Percentiles rank a stretch among this genome's conserved stretches.
These are phyloP conservation scores for Melikaiella ostensackeni DNA, from an alignment of 2,888 invertebrate genomes.

Conservation along the genomic window DNA sequence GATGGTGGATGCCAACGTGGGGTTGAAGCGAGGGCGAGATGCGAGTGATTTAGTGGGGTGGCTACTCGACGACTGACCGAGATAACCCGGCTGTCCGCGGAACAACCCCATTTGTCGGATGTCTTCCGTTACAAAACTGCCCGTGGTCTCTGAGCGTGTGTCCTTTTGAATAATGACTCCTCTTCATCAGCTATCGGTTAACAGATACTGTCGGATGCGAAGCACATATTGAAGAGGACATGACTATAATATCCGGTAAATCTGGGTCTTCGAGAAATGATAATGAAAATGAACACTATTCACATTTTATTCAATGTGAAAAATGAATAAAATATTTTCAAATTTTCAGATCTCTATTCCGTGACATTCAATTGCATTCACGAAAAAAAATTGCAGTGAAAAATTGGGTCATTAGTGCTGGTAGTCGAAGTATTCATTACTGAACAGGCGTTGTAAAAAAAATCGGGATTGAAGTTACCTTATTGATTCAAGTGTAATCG, in stretches of 20 bases:
- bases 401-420: too few relatives aligned
- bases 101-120: slow-evolving; percentile 76
- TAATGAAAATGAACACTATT: too few relatives aligned
- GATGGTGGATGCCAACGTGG: slow-evolving; percentile 21
- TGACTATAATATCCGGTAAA: not conserved
- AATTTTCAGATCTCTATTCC: too few relatives aligned
- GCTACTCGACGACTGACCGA: slow-evolving; percentile 75
- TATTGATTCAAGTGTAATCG: too few relatives aligned
- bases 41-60: slow-evolving; percentile 75
- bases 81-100: slow-evolving; percentile 75
- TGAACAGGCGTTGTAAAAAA: too few relatives aligned
- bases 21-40: slow-evolving; percentile 65
- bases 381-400: too few relatives aligned
- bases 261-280: not conserved
- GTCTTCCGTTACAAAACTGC: slow-evolving; percentile 76
- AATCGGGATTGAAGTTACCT: too few relatives aligned
- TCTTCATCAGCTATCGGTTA: slow-evolving; percentile 63
- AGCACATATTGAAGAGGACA: not conserved
- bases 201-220: slow-evolving; percentile 57
- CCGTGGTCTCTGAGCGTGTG: slow-evolving; percentile 54
- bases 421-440: too few relatives aligned
- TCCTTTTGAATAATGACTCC: slow-evolving; percentile 70
- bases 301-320: too few relatives aligned
- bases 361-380: too few relatives aligned
- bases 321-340: too few relatives aligned